These are phyloP conservation scores for Natrix natrix DNA, from an alignment of 2,797 vertebrate genomes.

Conservation along the genomic window DNA sequence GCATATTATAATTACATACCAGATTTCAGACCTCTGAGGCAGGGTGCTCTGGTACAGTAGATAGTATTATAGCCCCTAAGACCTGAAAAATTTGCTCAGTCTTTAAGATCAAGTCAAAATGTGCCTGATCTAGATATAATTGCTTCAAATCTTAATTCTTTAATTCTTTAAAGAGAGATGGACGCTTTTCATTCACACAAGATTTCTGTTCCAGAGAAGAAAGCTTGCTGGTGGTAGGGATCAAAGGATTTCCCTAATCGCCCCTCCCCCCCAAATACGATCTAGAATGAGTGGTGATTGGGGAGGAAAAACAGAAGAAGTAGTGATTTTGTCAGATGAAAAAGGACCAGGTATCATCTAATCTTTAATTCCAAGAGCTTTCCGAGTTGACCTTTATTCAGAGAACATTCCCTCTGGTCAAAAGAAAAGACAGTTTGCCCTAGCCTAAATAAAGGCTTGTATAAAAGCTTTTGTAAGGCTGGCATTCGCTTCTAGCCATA, in stretches of 20 bases:
- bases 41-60: not conserved
- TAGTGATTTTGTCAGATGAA: not conserved
- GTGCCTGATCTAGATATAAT: not conserved
- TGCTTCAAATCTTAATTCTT: not conserved
- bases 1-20: not conserved
- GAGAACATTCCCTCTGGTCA: too few species aligned
- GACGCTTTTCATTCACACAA: not conserved
- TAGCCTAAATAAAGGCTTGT: not conserved
- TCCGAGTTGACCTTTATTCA: not conserved
- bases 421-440: not conserved
- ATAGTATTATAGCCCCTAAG: not conserved
- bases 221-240: not conserved
- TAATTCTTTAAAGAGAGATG: not conserved
- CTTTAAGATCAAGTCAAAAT: not conserved
- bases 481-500: not conserved
- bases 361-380: not conserved
- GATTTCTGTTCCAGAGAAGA: not conserved
- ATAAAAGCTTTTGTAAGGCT: not conserved
- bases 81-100: not conserved
- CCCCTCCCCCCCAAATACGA: not conserved
- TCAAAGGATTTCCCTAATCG: not conserved
- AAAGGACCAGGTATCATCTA: not conserved
- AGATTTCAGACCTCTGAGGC: not conserved
- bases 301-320: not conserved
- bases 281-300: not conserved